Evolutionary conservation across 1,140 invertebrate genomes (phyloP), one percentile per base, ranked within the genome.

Genomic region (Rhynchophorus ferrugineus): DNA sequence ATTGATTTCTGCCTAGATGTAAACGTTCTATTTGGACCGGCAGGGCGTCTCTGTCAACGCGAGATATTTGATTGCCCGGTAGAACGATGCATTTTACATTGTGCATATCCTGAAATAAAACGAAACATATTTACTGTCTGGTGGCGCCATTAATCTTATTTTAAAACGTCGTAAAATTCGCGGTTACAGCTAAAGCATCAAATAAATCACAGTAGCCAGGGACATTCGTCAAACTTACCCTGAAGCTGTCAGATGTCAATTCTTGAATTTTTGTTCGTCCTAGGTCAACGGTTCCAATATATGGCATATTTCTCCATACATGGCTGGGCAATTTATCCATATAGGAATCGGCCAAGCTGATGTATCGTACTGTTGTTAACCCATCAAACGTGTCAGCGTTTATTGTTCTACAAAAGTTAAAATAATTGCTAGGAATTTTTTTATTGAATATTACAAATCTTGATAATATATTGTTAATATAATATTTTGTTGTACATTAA

Each of bases 321-420:
- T 83, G 75, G 19, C 78, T 74, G 8, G 86, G 87, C 69, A 89
- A 78, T 53, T 78, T 74, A 3, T 76, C 72, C 16, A 89, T 69
- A 38, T 76, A 74, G 64, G 88, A 89, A 67, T 88, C 84, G 1
- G 83, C 78, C 44, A 89, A 69, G 59, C 84, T 85, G 54, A 88
- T 75, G 69, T 78, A 85, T 54, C 80, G 79, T 43, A 83, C 78
- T 59, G 80, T 73, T 49, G 79, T 75, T 63, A 88, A 70, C 42
- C 84, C 84, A 22, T 76, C 73, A 63, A 89, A 89, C 42, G 82
- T 77, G 49, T 79, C 76, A 47, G 81, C 80, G 49, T 81, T 79
- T 34, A 87, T 64, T 29, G 11, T 29, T 6, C 24, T 29, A 11
- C 5, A 29, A 29, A 29, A 29, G n/a, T n/a, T n/a, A n/a, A n/a